These are phyloP conservation scores for Ormyrus thymus DNA, from an alignment of 2,888 invertebrate genomes.

Conservation along the genomic window DNA sequence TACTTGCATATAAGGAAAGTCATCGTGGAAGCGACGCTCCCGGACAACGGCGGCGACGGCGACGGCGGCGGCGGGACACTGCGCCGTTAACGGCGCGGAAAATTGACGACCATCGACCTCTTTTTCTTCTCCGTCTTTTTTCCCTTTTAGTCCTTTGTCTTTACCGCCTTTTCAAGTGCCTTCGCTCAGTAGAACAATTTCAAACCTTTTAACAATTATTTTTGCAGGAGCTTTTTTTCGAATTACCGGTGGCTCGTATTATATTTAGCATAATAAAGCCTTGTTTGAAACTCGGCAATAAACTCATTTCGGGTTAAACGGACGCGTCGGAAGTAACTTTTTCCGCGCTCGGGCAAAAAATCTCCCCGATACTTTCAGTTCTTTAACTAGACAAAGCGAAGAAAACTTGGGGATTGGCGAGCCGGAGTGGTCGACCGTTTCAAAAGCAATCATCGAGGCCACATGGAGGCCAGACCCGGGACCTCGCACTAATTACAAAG, in stretches of 20 bases:
- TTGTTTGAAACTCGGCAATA: too few species aligned
- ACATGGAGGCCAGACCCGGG: neutral
- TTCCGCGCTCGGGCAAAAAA: neutral
- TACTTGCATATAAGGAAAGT: conserved; percentile 34
- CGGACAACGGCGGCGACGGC: conserved; percentile 12
- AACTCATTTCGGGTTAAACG: too few species aligned
- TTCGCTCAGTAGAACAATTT: too few species aligned
- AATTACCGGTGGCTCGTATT: neutral
- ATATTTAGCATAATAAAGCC: too few species aligned
- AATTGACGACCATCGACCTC: conserved; percentile 34
- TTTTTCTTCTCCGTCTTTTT: neutral
- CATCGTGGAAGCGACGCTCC: neutral
- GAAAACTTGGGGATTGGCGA: conserved; percentile 24
- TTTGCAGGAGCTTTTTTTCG: neutral
- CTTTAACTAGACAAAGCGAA: conserved; percentile 2
- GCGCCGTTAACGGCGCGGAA: conserved; percentile 36
- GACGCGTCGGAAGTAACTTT: too few species aligned
- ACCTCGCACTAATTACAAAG: conserved; percentile 45
- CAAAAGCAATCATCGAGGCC: conserved; percentile 38
- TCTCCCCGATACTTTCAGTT: conserved; percentile 29
- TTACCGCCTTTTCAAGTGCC: neutral
- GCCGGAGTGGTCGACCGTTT: conserved; percentile 13
- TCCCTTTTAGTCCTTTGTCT: neutral
- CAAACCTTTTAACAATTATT: neutral
- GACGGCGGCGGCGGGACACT: neutral